These are phyloP conservation scores for Saccopteryx bilineata DNA, from an alignment of 2,113 vertebrate species.

Conservation along the genomic window DNA sequence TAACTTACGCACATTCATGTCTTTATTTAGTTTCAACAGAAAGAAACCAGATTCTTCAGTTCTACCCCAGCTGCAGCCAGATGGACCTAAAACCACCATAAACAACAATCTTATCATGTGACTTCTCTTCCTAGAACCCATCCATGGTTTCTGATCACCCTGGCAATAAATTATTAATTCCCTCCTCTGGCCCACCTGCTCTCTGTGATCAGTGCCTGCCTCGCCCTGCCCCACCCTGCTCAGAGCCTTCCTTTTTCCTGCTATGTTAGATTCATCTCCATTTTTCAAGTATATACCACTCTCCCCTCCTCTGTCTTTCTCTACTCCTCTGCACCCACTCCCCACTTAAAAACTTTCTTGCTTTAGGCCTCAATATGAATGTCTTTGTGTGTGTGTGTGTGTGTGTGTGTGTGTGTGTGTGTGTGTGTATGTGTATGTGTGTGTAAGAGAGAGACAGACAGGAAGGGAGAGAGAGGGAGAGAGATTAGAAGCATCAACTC, in stretches of 20 bases:
- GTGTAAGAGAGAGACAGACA: no score
- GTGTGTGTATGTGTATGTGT: no score
- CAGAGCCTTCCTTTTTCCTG: background rate
- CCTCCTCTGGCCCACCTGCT: background rate
- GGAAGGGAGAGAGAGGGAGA: no score
- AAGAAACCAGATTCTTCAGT: background rate
- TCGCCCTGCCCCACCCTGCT: background rate
- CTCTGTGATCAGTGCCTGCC: background rate
- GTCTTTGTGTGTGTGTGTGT: background rate
- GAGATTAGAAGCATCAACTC: no score
- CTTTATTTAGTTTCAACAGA: conserved; percentile 41
- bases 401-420: no score
- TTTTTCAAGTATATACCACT: background rate
- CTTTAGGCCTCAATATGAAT: background rate
- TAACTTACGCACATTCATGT: background rate
- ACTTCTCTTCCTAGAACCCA: background rate
- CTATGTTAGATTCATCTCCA: background rate
- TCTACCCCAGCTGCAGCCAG: background rate
- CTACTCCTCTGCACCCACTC: background rate
- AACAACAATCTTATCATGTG: background rate
- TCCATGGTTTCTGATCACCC: background rate
- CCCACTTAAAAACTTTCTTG: background rate
- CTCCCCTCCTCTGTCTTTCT: background rate
- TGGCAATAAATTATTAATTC: background rate
- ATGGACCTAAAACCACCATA: background rate